Evolutionary conservation across 2,797 vertebrate species (phyloP).

Genomic region (Lepilemur septentrionalis): DNA sequence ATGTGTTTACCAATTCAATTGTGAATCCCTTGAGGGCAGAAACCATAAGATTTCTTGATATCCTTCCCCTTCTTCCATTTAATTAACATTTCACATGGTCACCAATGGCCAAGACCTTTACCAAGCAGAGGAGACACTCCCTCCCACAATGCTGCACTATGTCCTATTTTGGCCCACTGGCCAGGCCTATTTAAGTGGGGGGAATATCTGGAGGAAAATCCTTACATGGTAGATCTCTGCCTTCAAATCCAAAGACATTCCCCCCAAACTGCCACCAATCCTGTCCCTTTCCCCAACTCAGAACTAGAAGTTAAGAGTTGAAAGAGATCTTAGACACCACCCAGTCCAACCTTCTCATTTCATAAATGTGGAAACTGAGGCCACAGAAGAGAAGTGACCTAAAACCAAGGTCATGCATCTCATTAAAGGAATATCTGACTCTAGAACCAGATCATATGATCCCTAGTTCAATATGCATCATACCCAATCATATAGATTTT

Average conservation of each 20-base stretch:
- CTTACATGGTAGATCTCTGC: not conserved
- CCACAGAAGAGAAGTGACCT: not conserved
- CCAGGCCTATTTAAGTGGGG: not conserved
- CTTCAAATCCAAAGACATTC: not conserved
- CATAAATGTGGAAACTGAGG: not conserved
- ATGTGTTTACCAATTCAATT: not conserved
- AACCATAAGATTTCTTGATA: not conserved
- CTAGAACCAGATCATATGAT: not conserved
- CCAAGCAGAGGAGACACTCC: not conserved
- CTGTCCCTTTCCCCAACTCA: not conserved
- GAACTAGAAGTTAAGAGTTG: not conserved
- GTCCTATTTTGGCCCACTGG: not conserved
- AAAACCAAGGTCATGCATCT: not conserved
- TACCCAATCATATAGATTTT: not conserved
- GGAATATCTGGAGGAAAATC: not conserved
- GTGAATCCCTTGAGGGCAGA: not conserved
- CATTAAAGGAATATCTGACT: not conserved
- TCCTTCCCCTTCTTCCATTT: not conserved
- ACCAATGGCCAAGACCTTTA: not conserved
- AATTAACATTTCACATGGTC: not conserved
- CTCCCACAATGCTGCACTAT: accelerated
- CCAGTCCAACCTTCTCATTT: not conserved
- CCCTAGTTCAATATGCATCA: not conserved
- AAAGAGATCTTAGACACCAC: not conserved
- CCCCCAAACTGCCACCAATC: not conserved